Evolutionary conservation across 2,888 invertebrate genomes (phyloP), one percentile per base, ranked within the genome.

Genomic region (Hipparchia semele): DNA sequence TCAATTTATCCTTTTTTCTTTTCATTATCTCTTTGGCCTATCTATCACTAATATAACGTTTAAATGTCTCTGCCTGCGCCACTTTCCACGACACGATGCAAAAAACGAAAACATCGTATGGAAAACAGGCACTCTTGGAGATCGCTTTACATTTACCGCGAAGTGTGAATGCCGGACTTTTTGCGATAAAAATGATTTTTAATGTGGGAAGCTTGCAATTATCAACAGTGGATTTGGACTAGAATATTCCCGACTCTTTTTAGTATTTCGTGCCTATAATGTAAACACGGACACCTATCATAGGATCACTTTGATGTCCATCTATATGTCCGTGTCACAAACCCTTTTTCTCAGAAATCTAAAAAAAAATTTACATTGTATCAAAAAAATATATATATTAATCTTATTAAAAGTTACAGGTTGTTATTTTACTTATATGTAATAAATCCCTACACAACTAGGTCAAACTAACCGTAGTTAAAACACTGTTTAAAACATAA

Each of bases 111-210:
- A 67, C 58, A 56, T 49, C 33, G 60, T 68, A 68, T 68, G 68
- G 49, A 68, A 68, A 68, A 68, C 56, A 68, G 68, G 68, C 68
- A 60, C 68, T 68, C 68, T 51, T 51, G 59, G 49, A 58, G 58
- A 68, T 68, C 59, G 68, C 60, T 59, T 68, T 60, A 68, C 68
- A 68, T 59, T 68, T 68, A 60, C 59, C 59, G 58, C 68, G 68
- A 68, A 68, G 51, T 68, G 59, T 68, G 65, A 65, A 51, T 68
- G 51, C 33, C 45, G 60, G 68, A 60, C 67, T 58, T 58, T 68
- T 59, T 68, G 68, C 58, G 56, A 67, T 67, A 67, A 58, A 58
- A 67, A 67, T 67, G 54, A 56, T 67, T 58, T 67, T 66, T 53
- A 60, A 60, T 39, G 59, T 33, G 59, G 59, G 59, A 39, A 60